Evolutionary conservation across 2,113 vertebrate genomes (phyloP), one percentile per base, ranked within the genome.

Genomic region (Antechinus stuartii): DNA sequence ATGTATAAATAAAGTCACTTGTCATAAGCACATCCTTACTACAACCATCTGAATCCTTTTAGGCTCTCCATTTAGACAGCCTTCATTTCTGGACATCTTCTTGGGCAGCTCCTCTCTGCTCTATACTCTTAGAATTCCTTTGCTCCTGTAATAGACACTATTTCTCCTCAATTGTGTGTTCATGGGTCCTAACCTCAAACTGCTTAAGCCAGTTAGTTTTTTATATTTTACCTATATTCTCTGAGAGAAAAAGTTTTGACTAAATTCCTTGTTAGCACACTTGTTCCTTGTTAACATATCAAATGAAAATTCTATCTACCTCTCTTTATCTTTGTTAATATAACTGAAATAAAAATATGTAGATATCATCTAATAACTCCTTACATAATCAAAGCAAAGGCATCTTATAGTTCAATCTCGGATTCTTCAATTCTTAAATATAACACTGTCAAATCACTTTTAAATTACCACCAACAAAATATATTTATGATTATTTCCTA

Each of bases 361-460:
- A 93, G 90, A 11, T 42, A 26, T 92, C 84, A 2, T 46, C 12
- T 8, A 91, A 92, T 35, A 0, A 19, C 7, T 42, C 49, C 53
- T 89, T 0, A n/a, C 25, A 76, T 5, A n/a, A 76, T 14, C 61
- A 16, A 76, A 10, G 25, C 50, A 93, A 89, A 0, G 19, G 0
- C 42, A 54, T 47, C 91, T 95, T 92, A 11, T 93, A 93, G 94
- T 52, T 54, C 42, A 8, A n/a, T 3, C 14, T 0, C 42, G 49
- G 24, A 94, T 93, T 89, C 56, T 91, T 91, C 10, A 68, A 92
- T 76, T 94, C 12, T 26, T 2, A 57, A 95, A 52, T 4, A 91
- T 27, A 89, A 89, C 42, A n/a, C 19, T n/a, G 26, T 0, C 47
- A 95, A 96, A 0, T 8, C 61, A 90, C 42, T 8, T 89, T 90